Base-by-base conservation (phyloP, 2,797 vertebrate species). In the Pitangus sulphuratus region DNA sequence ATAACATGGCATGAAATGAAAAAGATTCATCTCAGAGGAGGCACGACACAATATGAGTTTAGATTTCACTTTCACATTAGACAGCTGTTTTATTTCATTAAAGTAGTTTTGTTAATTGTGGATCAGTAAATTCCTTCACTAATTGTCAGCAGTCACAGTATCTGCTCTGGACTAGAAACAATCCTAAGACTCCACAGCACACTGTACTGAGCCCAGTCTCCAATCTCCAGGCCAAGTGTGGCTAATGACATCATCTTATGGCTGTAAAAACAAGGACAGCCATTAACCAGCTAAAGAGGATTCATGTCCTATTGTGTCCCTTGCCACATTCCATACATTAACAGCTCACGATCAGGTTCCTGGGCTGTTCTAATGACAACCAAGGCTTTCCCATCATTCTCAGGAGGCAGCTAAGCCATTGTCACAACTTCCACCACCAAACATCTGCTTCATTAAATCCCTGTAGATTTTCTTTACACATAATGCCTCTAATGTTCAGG, bases 361-460 rank as follows among this genome's bases (percentile, higher is more conserved):
- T 70, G 39, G 24, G 13, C 50, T 76, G 37, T 33, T 77, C 20
- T 47, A 86, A 33, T 12, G 24, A 61, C 48, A 74, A 57, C 5
- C 28, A 37, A 51, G 53, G 77, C 64, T 22, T 53, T 16, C 11
- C 15, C 40, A 39, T 12, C 28, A 44, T 22, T 17, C 14, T 12
- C 3, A 2, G 25, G 28, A 77, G 72, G 44, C 48, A 87, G 57
- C 40, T 60, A 80, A 62, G 44, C 18, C 69, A 35, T 35, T 72
- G 20, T 47, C 60, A 65, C 60, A 65, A 40, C 16, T 53, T n/a
- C 40, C 53, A 58, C n/a, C 0, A 0, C 26, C 51, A 3, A 7
- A 15, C 5, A 28, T 9, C 33, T 12, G 12, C 12, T 44, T 77
- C 50, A n/a, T 35, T 5, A 62, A 58, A 65, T 37, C 33, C 71